A percentile compares a stretch with the other conserved stretches of the same genome.
These are phyloP conservation scores for Tenebrio molitor DNA, from an alignment of 1,140 invertebrate genomes.

Conservation along the genomic window DNA sequence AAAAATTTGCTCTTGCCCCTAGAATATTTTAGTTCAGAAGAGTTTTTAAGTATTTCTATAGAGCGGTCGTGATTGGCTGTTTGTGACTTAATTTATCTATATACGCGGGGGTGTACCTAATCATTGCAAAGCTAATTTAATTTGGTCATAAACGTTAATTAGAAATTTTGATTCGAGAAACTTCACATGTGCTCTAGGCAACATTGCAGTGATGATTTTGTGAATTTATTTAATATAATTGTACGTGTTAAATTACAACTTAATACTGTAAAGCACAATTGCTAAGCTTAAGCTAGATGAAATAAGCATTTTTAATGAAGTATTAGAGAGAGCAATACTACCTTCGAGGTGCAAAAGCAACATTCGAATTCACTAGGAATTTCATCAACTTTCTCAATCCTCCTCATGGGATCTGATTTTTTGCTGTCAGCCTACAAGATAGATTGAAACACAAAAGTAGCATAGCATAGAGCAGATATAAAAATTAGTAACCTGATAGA, in stretches of 20 bases:
- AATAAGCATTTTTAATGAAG: slow-evolving; percentile 47
- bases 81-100: background rate
- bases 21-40: slow-evolving; percentile 6
- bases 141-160: slow-evolving; percentile 1
- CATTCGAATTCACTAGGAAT: slow-evolving; percentile 94
- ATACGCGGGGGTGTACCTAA: slow-evolving; percentile 12
- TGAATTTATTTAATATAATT: too few species aligned
- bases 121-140: background rate
- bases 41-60: slow-evolving; percentile 7
- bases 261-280: slow-evolving; percentile 24
- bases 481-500: slow-evolving; percentile 36
- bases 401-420: slow-evolving; percentile 75
- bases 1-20: slow-evolving; percentile 41
- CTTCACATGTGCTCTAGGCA: too few species aligned
- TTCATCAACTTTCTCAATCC: slow-evolving; percentile 81
- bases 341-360: slow-evolving; percentile 96
- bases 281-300: slow-evolving; percentile 50
- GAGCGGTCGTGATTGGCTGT: background rate
- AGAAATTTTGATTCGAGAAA: too few species aligned
- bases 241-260: too few species aligned
- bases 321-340: slow-evolving; percentile 71
- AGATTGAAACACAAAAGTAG: slow-evolving; percentile 57
- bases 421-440: slow-evolving; percentile 76
- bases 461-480: slow-evolving; percentile 46
- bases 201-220: too few species aligned